These are phyloP conservation scores for Sebastes wilsoni DNA, from an alignment of 2,797 vertebrate genomes.

Conservation along the genomic window DNA sequence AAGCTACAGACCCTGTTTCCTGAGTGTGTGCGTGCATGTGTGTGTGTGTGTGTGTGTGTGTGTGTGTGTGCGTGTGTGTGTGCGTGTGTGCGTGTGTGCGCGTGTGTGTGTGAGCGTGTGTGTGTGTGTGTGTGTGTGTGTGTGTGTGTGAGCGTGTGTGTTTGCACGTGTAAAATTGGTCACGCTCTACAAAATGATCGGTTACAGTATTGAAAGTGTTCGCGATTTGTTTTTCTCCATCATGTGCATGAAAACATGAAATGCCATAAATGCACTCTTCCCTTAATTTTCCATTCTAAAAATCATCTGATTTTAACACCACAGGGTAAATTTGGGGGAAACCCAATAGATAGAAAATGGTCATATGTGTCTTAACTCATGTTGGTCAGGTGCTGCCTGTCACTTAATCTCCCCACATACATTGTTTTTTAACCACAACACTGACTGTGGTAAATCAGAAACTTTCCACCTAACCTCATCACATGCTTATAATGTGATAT, in stretches of 20 bases:
- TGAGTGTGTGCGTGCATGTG: neutral
- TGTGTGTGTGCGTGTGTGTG: neutral
- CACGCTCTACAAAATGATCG: neutral
- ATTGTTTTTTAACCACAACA: neutral
- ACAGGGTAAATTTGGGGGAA: neutral
- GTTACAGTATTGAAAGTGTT: neutral
- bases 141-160: neutral
- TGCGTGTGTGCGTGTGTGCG: neutral
- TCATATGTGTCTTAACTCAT: neutral
- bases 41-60: neutral
- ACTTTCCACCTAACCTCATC: conserved; percentile 8
- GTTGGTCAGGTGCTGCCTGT: conserved; percentile 7
- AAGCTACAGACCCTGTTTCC: neutral
- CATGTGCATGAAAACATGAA: neutral
- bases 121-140: neutral
- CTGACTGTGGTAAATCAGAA: neutral
- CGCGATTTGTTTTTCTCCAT: neutral
- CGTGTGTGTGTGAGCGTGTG: neutral
- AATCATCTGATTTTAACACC: neutral
- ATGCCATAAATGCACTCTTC: neutral
- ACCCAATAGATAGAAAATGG: neutral
- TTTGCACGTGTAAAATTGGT: neutral
- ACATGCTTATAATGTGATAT: neutral
- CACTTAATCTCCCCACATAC: neutral
- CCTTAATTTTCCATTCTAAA: neutral